phyloP scores from a whole-genome alignment of 2,113 vertebrate genomes.

The Nasalis larvatus region DNA sequence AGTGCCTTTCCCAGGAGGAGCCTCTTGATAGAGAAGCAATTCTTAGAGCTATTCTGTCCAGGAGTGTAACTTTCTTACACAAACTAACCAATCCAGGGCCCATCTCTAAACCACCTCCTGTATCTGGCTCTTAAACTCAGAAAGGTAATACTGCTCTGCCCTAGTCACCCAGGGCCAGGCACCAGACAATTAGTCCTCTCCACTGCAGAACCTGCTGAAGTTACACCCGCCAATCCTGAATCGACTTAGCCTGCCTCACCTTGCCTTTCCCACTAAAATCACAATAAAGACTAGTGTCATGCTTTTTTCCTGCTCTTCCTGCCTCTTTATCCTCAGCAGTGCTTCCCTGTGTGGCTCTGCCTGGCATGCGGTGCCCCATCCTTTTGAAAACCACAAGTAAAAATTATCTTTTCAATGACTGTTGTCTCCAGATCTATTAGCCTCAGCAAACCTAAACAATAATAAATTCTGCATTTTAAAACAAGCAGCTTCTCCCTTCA shows the following conservation, averaged over 20 bases:
- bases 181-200: accelerated
- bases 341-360: accelerated
- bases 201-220: not conserved
- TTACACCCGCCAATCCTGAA: not conserved
- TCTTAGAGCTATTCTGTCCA: not conserved
- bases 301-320: accelerated
- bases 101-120: not conserved
- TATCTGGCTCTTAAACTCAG: not conserved
- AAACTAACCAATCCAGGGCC: not conserved
- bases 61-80: not conserved
- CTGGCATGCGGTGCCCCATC: accelerated
- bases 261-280: not conserved
- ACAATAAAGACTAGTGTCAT: accelerated
- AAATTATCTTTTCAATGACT: not conserved
- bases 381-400: not conserved
- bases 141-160: not conserved
- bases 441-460: not conserved
- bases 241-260: accelerated
- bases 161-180: not conserved
- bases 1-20: not conserved
- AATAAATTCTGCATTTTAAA: not conserved
- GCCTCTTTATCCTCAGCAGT: accelerated
- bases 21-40: not conserved
- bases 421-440: not conserved
- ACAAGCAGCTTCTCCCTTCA: not conserved